These are phyloP conservation scores for Anguilla marmorata DNA, from an alignment of 2,797 vertebrate species.

Conservation along the genomic window DNA sequence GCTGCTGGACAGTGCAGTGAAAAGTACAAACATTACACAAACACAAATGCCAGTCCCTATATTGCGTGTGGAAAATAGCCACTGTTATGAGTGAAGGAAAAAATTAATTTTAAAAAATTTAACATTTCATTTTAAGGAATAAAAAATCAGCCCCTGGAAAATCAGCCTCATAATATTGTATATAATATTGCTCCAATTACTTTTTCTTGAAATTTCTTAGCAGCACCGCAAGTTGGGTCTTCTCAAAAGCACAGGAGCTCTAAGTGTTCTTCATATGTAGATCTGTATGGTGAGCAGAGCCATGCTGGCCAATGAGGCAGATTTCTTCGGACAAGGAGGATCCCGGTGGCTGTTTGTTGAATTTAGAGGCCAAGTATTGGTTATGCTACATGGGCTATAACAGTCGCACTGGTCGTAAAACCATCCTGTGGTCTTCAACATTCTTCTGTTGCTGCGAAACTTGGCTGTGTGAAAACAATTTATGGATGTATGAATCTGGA, in stretches of 20 bases:
- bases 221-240: not conserved
- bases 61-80: not conserved
- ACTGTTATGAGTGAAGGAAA: not conserved
- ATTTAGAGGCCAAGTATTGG: not conserved
- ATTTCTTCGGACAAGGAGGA: not conserved
- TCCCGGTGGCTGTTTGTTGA: conserved; percentile 1
- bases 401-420: conserved; percentile 19
- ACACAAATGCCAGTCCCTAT: not conserved
- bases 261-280: not conserved
- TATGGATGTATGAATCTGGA: conserved; percentile 17
- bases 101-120: not conserved
- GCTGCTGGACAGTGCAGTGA: not conserved
- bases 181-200: not conserved
- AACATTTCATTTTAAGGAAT: not conserved
- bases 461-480: conserved; percentile 31
- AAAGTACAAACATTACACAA: not conserved
- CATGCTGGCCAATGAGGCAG: not conserved
- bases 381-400: conserved; percentile 7
- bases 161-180: not conserved
- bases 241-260: not conserved
- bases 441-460: conserved; percentile 24
- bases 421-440: conserved; percentile 26
- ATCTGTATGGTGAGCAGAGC: not conserved
- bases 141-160: not conserved
- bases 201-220: not conserved